Conservation (phyloP, 2,113 vertebrate genomes). For the Leptocoma aspasia region DNA sequence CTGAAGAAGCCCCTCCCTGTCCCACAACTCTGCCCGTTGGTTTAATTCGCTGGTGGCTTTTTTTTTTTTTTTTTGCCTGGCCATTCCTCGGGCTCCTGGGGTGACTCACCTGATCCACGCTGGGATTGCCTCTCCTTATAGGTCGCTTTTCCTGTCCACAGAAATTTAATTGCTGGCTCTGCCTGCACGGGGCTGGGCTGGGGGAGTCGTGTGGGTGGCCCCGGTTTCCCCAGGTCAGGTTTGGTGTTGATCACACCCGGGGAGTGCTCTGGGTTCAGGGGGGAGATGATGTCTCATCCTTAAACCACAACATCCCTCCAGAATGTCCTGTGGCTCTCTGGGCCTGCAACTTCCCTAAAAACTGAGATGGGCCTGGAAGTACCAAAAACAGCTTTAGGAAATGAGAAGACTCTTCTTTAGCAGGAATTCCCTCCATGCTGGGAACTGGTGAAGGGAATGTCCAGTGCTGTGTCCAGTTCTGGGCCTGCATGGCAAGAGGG, state of each 20-base stretch:
- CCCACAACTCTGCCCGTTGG: not conserved
- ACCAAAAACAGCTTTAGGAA: fast-evolving
- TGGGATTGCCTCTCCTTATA: not conserved
- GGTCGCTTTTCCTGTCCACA: not conserved
- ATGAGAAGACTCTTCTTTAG: not conserved
- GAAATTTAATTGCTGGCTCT: slow-evolving; percentile 15
- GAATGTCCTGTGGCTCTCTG: not conserved
- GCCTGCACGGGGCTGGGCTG: not conserved
- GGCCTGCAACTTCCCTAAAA: not conserved
- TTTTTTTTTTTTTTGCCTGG: not conserved
- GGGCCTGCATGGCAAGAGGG: fast-evolving
- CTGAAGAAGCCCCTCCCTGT: not conserved
- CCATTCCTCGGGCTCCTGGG: not conserved
- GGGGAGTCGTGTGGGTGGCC: slow-evolving; percentile 7
- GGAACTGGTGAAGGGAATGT: fast-evolving
- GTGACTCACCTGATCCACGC: not conserved
- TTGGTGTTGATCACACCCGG: not conserved
- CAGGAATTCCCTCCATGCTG: not conserved
- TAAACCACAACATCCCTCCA: not conserved
- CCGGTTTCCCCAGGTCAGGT: not conserved
- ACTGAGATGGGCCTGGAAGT: not conserved
- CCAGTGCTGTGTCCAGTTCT: not conserved
- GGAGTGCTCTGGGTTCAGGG: not conserved
- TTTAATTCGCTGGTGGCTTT: not conserved
- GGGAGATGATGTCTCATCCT: not conserved